A percentile compares a stretch with the other conserved stretches of the same genome.
These are phyloP conservation scores for Aelia acuminata DNA, from an alignment of 2,888 invertebrate genomes.

Conservation along the genomic window DNA sequence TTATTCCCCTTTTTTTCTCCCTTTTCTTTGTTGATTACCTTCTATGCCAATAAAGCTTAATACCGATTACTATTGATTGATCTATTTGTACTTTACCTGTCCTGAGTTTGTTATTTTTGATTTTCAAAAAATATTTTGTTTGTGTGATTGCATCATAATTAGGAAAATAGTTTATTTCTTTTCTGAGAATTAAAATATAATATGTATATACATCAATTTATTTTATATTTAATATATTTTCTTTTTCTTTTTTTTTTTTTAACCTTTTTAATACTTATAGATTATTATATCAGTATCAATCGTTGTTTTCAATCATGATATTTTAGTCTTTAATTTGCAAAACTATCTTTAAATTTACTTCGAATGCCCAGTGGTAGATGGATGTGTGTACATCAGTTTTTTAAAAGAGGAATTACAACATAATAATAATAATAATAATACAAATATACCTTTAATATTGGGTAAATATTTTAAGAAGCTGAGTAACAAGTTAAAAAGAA, in stretches of 20 bases:
- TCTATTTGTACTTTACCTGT: slow-evolving; percentile 26
- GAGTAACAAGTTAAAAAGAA: too few relatives aligned
- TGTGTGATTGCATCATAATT: neutral
- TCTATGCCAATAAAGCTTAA: slow-evolving; percentile 37
- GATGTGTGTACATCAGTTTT: too few relatives aligned
- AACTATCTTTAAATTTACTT: neutral
- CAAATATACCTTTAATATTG: too few relatives aligned
- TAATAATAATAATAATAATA: too few relatives aligned
- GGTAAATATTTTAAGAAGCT: too few relatives aligned
- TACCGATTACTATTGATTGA: neutral
- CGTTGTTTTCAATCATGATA: neutral
- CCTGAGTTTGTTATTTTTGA: neutral
- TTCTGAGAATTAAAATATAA: neutral
- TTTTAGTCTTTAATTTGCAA: neutral
- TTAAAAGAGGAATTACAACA: too few relatives aligned
- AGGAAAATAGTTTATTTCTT: neutral
- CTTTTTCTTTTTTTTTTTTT: neutral
- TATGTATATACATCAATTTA: neutral
- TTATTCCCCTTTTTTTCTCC: slow-evolving; percentile 12
- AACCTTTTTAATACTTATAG: neutral
- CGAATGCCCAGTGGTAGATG: too few relatives aligned
- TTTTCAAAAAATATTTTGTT: neutral
- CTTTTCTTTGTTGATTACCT: neutral
- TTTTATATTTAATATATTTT: neutral
- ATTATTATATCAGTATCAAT: neutral